Percentiles rank a stretch among this genome's conserved stretches.
phyloP scores from a whole-genome alignment of 2,888 invertebrate genomes.

The Aricia artaxerxes region DNA sequence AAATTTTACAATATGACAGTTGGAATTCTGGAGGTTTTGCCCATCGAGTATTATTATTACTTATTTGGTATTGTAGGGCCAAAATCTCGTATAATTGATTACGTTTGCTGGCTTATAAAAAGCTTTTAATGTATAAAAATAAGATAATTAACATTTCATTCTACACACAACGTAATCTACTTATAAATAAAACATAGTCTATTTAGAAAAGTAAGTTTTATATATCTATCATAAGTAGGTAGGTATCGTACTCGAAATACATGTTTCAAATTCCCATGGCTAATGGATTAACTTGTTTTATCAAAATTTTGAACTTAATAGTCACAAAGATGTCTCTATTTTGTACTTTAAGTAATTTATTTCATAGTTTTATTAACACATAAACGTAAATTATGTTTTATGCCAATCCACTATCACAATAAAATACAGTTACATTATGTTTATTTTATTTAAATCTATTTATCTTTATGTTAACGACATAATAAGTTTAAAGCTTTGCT shows the following conservation, averaged over 20 bases:
- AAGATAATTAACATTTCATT: background rate
- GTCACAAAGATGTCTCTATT: constrained; percentile 5
- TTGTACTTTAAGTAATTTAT: constrained; percentile 7
- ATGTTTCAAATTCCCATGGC: background rate
- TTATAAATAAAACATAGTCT: background rate
- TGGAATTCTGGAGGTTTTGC: too few relatives aligned
- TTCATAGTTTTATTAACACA: constrained; percentile 20
- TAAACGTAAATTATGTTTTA: constrained; percentile 17
- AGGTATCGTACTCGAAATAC: background rate
- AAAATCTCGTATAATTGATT: too few relatives aligned
- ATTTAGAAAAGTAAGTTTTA: background rate
- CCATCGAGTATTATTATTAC: too few relatives aligned
- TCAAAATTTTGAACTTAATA: background rate
- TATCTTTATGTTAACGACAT: constrained; percentile 2
- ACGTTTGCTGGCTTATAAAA: too few relatives aligned
- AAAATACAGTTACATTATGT: background rate
- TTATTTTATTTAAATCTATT: constrained; percentile 13
- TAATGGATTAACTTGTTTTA: constrained; percentile 14
- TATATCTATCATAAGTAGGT: background rate
- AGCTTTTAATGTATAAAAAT: too few relatives aligned
- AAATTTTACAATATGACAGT: too few relatives aligned
- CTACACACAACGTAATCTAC: background rate
- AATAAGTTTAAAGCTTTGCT: constrained; percentile 14
- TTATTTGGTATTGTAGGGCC: too few relatives aligned
- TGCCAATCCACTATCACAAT: background rate